phyloP scores from a whole-genome alignment of 2,797 vertebrate species.

The Cetoscarus ocellatus region DNA sequence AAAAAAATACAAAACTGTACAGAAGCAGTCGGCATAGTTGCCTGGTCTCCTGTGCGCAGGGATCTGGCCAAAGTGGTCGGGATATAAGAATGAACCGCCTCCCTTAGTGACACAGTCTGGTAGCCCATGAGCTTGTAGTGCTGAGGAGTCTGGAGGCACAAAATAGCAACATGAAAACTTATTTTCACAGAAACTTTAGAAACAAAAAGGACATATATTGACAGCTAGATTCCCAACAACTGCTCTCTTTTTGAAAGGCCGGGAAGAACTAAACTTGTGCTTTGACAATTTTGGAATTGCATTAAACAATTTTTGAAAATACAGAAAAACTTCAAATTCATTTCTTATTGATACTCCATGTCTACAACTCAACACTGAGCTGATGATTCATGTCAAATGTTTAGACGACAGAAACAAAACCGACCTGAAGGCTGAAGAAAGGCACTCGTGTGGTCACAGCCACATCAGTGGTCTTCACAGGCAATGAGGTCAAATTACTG shows the following conservation, averaged over 20 bases:
- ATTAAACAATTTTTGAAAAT: too few relatives aligned
- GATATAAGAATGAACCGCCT: conserved; percentile 65
- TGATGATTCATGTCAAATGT: too few relatives aligned
- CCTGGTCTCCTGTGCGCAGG: conserved; percentile 73
- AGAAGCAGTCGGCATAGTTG: conserved; percentile 35
- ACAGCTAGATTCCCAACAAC: too few relatives aligned
- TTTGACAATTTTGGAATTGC: too few relatives aligned
- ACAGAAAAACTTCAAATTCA: too few relatives aligned
- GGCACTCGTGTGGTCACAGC: conserved; percentile 68
- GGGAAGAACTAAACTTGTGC: too few relatives aligned
- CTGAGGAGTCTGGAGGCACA: conserved; percentile 78
- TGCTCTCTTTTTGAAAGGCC: too few relatives aligned
- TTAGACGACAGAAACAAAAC: conserved; percentile 6
- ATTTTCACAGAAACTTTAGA: background rate
- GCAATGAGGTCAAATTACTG: conserved; percentile 44
- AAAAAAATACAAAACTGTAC: too few relatives aligned
- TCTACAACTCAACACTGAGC: too few relatives aligned
- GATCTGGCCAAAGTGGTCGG: conserved; percentile 52
- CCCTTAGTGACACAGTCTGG: conserved; percentile 67
- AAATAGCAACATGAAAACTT: background rate
- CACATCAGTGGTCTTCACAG: conserved; percentile 61
- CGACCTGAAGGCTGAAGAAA: conserved; percentile 81
- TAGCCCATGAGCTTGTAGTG: conserved; percentile 80
- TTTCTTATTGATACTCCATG: too few relatives aligned
- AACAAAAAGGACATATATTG: too few relatives aligned